These are phyloP conservation scores for Eupelmus urozonus DNA, from an alignment of 2,888 invertebrate genomes.

Conservation along the genomic window DNA sequence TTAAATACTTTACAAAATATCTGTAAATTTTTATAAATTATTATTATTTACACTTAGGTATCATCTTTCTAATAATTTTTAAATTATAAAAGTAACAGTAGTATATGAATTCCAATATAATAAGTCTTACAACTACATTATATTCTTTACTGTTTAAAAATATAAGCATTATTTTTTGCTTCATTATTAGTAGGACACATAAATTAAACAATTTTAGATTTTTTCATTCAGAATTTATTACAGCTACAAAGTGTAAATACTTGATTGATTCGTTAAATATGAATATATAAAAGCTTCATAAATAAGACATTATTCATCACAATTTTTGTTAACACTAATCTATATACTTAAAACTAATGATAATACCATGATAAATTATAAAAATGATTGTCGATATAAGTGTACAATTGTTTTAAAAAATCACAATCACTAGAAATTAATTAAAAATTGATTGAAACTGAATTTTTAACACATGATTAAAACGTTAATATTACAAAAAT, in stretches of 20 bases:
- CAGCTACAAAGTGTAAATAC: conserved; percentile 54
- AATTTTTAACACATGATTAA: conserved; percentile 13
- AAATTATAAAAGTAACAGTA: too few species aligned
- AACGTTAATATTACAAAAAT: conserved; percentile 26
- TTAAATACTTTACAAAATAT: too few species aligned
- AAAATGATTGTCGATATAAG: conserved; percentile 34
- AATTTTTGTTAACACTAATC: conserved; percentile 53
- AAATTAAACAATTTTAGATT: conserved; percentile 9
- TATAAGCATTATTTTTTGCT: not conserved
- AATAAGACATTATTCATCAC: conserved; percentile 46
- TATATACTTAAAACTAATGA: conserved; percentile 5
- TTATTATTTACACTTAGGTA: too few species aligned
- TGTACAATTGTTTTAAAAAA: conserved; percentile 30
- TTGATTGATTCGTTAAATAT: conserved; percentile 41
- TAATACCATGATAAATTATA: conserved; percentile 38
- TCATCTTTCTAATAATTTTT: too few species aligned
- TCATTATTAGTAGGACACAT: too few species aligned
- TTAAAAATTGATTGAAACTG: conserved; percentile 15
- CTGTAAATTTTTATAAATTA: too few species aligned
- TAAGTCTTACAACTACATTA: too few species aligned
- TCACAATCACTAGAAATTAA: conserved; percentile 34
- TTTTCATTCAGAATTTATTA: conserved; percentile 51
- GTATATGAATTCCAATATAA: too few species aligned
- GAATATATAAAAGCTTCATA: conserved; percentile 47
- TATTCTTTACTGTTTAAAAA: too few species aligned